Evolutionary conservation across 30 jellyfish, hydroid and myxozoan genomes (phyloP), one percentile per base, ranked within the genome.

Genomic region (Mastigias papua): DNA sequence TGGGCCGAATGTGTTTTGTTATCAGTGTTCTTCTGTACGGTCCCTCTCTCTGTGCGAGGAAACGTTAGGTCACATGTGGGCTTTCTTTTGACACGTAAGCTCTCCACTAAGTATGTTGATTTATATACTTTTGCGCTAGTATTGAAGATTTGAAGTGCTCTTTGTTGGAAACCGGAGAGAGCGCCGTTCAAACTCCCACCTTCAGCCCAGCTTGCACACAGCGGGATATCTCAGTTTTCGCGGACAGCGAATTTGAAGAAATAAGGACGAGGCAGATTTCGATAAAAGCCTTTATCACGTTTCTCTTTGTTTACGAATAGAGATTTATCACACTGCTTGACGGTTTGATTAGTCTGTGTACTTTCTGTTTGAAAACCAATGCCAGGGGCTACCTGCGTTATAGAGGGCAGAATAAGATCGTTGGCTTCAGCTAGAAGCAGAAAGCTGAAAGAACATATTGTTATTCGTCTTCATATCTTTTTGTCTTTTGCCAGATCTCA

Each of bases 121-220:
- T 54, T 63, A 25, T 27, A 42, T 63, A 22, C 74, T 2, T 20
- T n/a, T 27, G 74, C 74, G 42, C 8, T 23, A 7, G 54, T 11
- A 27, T 63, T 63, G 42, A 26, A 2, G 42, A 26, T 63, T 25
- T 63, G 42, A 63, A 63, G 74, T 63, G 37, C 23, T 63, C 74
- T 2, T 63, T 7, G 74, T 27, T 63, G 74, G 74, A 63, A 19
- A 25, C 74, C 37, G 23, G 37, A 25, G 37, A 63, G 35, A 63
- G 74, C 74, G 74, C 26, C 34, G 21, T 63, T 63, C 74, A 63
- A 63, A 20, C 1, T 23, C 74, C 35, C 74, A 9, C 21, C 74
- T n/a, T 63, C 74, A 13, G 2, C 21, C 42, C 74, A 22, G 74
- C 74, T 15, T 17, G 32, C 34, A 63, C 74, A 22, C 74, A 63